Conservation (phyloP, 1,140 invertebrate genomes). For the Drosophila persimilis region DNA sequence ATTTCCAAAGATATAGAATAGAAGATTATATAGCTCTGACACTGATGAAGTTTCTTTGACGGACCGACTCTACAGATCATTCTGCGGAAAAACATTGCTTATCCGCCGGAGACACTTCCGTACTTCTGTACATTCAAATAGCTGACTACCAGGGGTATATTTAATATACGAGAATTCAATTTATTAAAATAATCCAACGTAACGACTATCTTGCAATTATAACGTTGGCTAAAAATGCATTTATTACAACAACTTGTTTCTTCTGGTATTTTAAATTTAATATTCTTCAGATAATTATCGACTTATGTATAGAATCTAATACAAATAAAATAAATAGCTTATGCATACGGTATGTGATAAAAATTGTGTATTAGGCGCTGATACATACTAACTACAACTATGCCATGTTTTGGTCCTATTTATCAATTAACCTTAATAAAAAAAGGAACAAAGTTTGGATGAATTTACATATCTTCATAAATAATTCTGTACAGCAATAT, state of each 20-base stretch:
- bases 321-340: constrained; percentile 59
- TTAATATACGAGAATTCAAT: too few species aligned
- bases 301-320: constrained; percentile 30
- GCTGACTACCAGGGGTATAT: too few species aligned
- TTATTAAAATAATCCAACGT: too few species aligned
- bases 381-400: constrained; percentile 49
- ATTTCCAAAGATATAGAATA: too few species aligned
- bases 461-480: constrained; percentile 47
- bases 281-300: constrained; percentile 46
- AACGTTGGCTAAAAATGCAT: too few species aligned
- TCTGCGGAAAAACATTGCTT: too few species aligned
- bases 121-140: too few species aligned
- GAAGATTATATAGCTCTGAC: too few species aligned
- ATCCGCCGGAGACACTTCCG: too few species aligned
- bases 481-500: constrained; percentile 30
- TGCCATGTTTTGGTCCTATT: constrained; percentile 41
- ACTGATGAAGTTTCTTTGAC: too few species aligned
- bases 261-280: constrained; percentile 41
- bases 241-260: not conserved
- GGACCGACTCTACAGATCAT: too few species aligned
- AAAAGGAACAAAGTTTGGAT: constrained; percentile 71
- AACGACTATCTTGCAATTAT: too few species aligned
- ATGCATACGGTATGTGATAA: constrained; percentile 38
- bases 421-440: constrained; percentile 58
- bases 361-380: constrained; percentile 42